These are phyloP conservation scores for Bombus breviceps DNA, from an alignment of 1,140 invertebrate species.

Conservation along the genomic window DNA sequence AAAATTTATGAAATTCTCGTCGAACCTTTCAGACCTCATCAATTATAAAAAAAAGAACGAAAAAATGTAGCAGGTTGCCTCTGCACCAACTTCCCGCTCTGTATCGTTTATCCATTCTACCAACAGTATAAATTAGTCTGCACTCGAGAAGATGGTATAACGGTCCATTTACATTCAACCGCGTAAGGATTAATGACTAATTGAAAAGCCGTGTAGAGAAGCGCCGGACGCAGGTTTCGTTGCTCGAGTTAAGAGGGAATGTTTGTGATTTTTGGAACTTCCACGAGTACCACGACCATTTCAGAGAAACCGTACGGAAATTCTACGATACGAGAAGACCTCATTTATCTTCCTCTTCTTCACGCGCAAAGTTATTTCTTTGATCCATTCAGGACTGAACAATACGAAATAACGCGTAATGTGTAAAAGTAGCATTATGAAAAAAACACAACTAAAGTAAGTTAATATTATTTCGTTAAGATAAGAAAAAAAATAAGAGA, in stretches of 20 bases:
- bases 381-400: too few species aligned
- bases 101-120: conserved; percentile 7
- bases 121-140: background rate
- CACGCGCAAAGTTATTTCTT: too few species aligned
- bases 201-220: conserved; percentile 43
- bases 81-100: background rate
- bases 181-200: conserved; percentile 35
- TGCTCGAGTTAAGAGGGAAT: background rate
- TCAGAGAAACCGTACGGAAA: background rate
- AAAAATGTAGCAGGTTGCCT: background rate
- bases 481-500: too few species aligned
- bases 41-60: background rate
- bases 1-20: background rate
- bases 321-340: background rate
- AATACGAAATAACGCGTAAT: too few species aligned
- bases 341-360: background rate
- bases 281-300: background rate
- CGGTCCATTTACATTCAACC: conserved; percentile 42
- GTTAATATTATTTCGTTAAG: too few species aligned
- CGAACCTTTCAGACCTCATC: background rate
- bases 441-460: too few species aligned
- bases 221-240: background rate
- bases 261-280: conserved; percentile 1
- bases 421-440: too few species aligned
- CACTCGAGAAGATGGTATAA: conserved; percentile 31